Percentiles rank a stretch among this genome's conserved stretches.
phyloP scores from a whole-genome alignment of 2,113 vertebrate species.

The Toxotes jaculatrix region DNA sequence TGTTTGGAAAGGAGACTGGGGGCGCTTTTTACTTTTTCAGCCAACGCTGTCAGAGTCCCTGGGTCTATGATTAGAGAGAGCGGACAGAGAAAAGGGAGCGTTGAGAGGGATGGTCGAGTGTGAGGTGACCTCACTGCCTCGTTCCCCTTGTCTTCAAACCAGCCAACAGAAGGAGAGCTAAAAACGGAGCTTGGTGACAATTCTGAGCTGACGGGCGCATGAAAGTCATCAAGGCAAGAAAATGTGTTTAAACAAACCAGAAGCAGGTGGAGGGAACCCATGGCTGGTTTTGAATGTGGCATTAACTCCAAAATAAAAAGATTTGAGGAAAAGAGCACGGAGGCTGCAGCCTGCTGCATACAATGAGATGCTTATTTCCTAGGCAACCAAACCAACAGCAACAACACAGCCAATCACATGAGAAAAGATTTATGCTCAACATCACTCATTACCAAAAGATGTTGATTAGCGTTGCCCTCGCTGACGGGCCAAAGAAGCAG shows the following conservation, averaged over 20 bases:
- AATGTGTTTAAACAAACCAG: conserved; percentile 32
- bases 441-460: conserved; percentile 93
- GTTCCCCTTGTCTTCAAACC: background rate
- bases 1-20: conserved; percentile 8
- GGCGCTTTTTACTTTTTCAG: conserved; percentile 7
- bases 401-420: conserved; percentile 83
- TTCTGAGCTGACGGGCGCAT: background rate
- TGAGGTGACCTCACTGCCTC: conserved; percentile 20
- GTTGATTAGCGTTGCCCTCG: conserved; percentile 93
- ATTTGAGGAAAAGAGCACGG: conserved; percentile 42
- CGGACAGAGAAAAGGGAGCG: background rate
- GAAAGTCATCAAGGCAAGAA: conserved; percentile 16
- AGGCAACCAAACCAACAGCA: conserved; percentile 87
- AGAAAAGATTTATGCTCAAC: conserved; percentile 87
- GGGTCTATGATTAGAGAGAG: conserved; percentile 14
- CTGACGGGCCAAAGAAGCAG: conserved; percentile 65
- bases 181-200: background rate
- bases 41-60: background rate
- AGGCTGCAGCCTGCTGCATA: conserved; percentile 85
- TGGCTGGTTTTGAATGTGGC: conserved; percentile 9
- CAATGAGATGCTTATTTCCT: conserved; percentile 83
- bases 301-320: background rate
- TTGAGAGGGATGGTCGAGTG: background rate
- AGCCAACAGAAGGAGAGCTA: background rate
- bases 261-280: background rate